These are phyloP conservation scores for Sphaeramia orbicularis DNA, from an alignment of 2,797 vertebrate genomes.

Conservation along the genomic window DNA sequence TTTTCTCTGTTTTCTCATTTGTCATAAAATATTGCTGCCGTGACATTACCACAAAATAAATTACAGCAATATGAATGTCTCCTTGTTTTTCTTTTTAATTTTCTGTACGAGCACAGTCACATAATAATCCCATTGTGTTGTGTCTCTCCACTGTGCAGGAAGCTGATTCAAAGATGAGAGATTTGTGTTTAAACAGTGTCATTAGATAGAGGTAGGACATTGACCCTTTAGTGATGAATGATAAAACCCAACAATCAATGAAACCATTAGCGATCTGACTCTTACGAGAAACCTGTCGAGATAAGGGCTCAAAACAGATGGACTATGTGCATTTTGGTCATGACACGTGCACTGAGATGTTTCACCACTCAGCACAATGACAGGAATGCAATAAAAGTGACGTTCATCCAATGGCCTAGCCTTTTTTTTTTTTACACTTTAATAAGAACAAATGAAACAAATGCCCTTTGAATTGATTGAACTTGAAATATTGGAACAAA, in stretches of 20 bases:
- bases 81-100: not conserved
- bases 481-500: conserved; percentile 8
- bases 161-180: conserved; percentile 37
- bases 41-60: not conserved
- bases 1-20: too few relatives aligned
- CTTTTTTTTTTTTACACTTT: conserved; percentile 23
- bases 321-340: conserved; percentile 49
- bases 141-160: not conserved
- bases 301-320: conserved; percentile 41
- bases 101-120: not conserved
- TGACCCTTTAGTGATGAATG: conserved; percentile 70
- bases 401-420: not conserved
- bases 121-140: not conserved
- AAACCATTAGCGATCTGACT: conserved; percentile 57
- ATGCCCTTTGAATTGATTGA: conserved; percentile 13
- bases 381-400: conserved; percentile 16
- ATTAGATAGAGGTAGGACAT: conserved; percentile 41
- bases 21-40: not conserved
- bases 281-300: conserved; percentile 42
- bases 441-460: conserved; percentile 3
- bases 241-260: conserved; percentile 70
- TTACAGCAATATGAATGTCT: not conserved
- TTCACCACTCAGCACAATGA: conserved; percentile 24
- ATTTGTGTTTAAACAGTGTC: conserved; percentile 49
- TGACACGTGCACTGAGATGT: conserved; percentile 30